Percentiles rank a stretch among this genome's conserved stretches.
Conservation (phyloP, 1,140 invertebrate genomes). For the Saccostrea echinata region DNA sequence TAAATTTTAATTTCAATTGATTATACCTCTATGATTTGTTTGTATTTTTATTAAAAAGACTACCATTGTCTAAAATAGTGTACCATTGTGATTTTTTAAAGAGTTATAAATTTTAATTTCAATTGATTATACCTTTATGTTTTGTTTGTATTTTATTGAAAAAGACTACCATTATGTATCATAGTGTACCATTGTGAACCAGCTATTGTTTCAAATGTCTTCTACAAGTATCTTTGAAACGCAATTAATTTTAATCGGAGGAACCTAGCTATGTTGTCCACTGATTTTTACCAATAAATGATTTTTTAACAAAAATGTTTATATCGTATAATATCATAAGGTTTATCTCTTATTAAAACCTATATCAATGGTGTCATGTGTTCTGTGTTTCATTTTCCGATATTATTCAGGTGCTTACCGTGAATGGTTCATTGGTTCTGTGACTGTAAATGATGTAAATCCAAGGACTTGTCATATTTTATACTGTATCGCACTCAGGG, state of each 20-base stretch:
- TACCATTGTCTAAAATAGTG: too few species aligned
- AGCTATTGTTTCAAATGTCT: too few species aligned
- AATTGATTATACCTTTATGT: not conserved
- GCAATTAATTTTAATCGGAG: not conserved
- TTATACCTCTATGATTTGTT: too few species aligned
- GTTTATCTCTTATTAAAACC: conserved; percentile 11
- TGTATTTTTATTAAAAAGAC: too few species aligned
- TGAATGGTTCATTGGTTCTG: conserved; percentile 11
- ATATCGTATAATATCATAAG: not conserved
- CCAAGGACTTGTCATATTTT: conserved; percentile 22
- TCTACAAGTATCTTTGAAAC: not conserved
- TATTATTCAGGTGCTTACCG: conserved; percentile 11
- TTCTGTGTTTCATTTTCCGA: not conserved
- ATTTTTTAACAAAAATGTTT: not conserved
- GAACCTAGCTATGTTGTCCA: not conserved
- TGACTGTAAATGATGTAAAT: conserved; percentile 1
- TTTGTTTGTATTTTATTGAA: not conserved
- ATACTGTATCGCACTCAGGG: conserved; percentile 3
- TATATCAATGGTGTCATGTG: not conserved
- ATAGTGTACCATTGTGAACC: too few species aligned
- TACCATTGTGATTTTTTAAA: not conserved
- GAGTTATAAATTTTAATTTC: not conserved
- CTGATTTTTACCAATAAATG: conserved; percentile 5
- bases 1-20: too few species aligned
- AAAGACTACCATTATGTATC: too few species aligned